Conservation (phyloP, 2,888 invertebrate species). For the Melinaea marsaeus region DNA sequence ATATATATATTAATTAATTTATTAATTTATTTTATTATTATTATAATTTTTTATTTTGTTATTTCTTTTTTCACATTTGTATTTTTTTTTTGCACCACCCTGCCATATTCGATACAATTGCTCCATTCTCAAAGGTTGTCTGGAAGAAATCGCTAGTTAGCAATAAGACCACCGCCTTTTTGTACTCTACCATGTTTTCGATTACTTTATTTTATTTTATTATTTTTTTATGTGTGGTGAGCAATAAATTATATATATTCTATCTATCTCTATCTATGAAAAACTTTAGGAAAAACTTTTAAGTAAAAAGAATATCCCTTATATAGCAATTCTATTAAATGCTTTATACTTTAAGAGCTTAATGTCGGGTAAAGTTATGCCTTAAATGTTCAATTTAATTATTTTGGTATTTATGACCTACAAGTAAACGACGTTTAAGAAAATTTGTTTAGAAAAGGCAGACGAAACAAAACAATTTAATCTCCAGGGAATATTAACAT, state of each 20-base stretch:
- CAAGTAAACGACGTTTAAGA: conserved; percentile 34
- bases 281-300: conserved; percentile 26
- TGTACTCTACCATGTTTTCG: no score
- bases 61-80: no score
- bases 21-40: no score
- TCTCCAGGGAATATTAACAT: conserved; percentile 51
- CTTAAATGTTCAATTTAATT: conserved; percentile 20
- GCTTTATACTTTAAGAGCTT: conserved; percentile 14
- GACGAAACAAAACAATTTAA: conserved; percentile 48
- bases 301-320: conserved; percentile 3
- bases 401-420: conserved; percentile 20
- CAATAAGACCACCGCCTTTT: no score
- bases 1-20: no score
- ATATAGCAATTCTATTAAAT: conserved; percentile 13
- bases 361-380: neutral
- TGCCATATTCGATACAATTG: no score
- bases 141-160: no score
- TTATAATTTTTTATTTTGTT: no score
- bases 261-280: conserved; percentile 26
- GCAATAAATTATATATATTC: neutral
- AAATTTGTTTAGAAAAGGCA: conserved; percentile 48
- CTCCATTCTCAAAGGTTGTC: no score
- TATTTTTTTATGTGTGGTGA: neutral
- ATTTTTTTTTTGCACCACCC: no score
- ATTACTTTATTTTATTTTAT: conserved; percentile 11